Evolutionary conservation across 2,113 vertebrate genomes (phyloP).

Genomic region (Amia ocellicauda): DNA sequence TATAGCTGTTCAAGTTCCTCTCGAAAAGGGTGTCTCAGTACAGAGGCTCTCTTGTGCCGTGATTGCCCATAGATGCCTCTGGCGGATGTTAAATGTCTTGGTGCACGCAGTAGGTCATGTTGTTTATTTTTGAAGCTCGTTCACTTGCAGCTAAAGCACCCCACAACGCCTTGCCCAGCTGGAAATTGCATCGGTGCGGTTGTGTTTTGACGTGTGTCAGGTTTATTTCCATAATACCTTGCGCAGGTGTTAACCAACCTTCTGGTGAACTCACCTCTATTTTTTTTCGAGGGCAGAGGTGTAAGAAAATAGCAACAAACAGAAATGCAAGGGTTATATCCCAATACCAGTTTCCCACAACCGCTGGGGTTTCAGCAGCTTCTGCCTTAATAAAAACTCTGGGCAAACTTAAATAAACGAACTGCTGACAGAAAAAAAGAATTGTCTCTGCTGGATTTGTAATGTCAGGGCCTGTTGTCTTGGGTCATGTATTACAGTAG

Average conservation of each 20-base stretch:
- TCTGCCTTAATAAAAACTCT: background rate
- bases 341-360: background rate
- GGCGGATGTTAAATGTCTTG: background rate
- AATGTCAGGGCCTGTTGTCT: too few species aligned
- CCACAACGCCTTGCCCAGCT: background rate
- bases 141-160: background rate
- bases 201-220: constrained; percentile 5
- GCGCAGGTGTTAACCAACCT: constrained; percentile 19
- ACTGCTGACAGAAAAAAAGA: background rate
- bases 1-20: too few species aligned
- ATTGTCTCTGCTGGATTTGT: too few species aligned
- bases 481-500: too few species aligned
- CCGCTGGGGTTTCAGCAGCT: background rate
- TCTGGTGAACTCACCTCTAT: constrained; percentile 5
- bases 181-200: background rate
- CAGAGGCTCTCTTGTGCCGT: background rate
- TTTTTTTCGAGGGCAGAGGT: background rate
- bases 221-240: constrained; percentile 20
- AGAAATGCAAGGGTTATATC: constrained; percentile 1
- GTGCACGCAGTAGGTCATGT: background rate
- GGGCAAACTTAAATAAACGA: background rate
- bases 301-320: background rate
- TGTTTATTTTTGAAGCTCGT: constrained; percentile 1
- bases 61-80: background rate
- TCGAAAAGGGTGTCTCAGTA: background rate